phyloP scores from a whole-genome alignment of 2,113 vertebrate species.

The Cebidichthys violaceus region DNA sequence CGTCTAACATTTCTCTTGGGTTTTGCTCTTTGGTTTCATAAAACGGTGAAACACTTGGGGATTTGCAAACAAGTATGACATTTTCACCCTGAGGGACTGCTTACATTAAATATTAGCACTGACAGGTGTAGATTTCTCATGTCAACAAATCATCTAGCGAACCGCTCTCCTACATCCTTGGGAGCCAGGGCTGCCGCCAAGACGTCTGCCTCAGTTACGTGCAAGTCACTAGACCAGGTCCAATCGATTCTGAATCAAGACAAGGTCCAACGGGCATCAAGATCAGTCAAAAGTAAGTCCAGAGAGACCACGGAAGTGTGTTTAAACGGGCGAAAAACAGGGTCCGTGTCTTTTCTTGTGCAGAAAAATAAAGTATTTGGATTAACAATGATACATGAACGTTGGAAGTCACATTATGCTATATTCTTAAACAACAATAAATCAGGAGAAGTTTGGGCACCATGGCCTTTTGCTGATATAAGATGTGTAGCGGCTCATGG shows the following conservation, averaged over 20 bases:
- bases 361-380: background rate
- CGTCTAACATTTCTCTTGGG: constrained; percentile 31
- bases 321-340: background rate
- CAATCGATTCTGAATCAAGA: constrained; percentile 1
- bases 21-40: constrained; percentile 30
- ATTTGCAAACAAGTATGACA: constrained; percentile 58
- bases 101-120: constrained; percentile 65
- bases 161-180: constrained; percentile 14
- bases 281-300: background rate
- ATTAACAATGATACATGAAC: background rate
- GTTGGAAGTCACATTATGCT: background rate
- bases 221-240: constrained; percentile 2
- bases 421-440: background rate
- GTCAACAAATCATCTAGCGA: constrained; percentile 48
- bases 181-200: constrained; percentile 14
- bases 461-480: background rate
- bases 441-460: background rate
- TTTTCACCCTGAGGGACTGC: constrained; percentile 58
- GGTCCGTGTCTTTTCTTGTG: background rate
- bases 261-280: background rate
- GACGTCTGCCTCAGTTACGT: background rate
- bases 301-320: background rate
- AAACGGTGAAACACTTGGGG: constrained; percentile 46
- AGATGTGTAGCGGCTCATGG: background rate
- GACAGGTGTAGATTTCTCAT: constrained; percentile 53